Base-by-base conservation (phyloP, 2,113 vertebrate genomes). In the Chloebia gouldiae region DNA sequence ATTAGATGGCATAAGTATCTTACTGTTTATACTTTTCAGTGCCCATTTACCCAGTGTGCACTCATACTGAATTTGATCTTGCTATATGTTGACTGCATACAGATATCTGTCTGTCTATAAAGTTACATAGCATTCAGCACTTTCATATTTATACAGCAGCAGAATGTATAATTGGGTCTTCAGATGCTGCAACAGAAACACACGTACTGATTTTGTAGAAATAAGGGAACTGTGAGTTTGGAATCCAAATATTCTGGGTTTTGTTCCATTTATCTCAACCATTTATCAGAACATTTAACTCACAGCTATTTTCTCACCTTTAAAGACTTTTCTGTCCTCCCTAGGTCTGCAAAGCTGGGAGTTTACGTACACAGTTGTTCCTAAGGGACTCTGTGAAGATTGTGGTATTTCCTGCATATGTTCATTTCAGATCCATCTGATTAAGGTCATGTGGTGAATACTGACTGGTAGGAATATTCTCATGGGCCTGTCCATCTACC, bases 131-230 rank as follows among this genome's bases (percentile, higher is more conserved):
- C 42, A 79, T 60, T 66, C 66, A 71, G 37, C 24, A 56, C 31
- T 40, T 13, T 40, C 10, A 8, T n/a, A 45, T 56, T 70, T 64
- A 47, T 21, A 35, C 14, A 84, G 59, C 60, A 72, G 21, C 37
- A 70, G 24, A 27, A 10, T 24, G 12, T 2, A 2, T 28, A 90
- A 40, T 1, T 1, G 2, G 23, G 23, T 2, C 1, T 53, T 35
- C 24, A 56, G 37, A 69, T 45, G 44, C 37, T 81, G 23, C 45
- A 69, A n/a, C 53, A 69, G 11, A 86, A 10, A 51, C 30, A 51
- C 37, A 77, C 49, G 17, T 39, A 54, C 1, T 66, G 64, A 73
- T 63, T 39, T 19, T 33, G 66, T 3, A 45, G 15, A 63, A 89
- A 80, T 70, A 27, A 64, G 85, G 45, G 61, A 93, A n/a, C 4